A percentile compares a stretch with the other conserved stretches of the same genome.
phyloP scores from a whole-genome alignment of 2,797 vertebrate genomes.

The Coccyzus lansbergi region DNA sequence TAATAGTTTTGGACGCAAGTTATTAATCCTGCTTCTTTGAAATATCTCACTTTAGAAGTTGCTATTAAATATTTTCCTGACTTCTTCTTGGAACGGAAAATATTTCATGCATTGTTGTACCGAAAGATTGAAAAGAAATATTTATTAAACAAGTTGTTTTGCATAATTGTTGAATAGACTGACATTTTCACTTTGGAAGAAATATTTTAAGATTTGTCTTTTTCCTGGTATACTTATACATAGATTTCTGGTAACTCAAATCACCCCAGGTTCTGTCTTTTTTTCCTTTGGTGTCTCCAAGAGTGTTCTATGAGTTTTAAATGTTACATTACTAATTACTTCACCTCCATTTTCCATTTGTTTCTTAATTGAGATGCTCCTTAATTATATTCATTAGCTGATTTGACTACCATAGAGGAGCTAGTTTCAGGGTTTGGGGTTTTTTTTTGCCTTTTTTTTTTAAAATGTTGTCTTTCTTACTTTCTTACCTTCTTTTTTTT shows the following conservation, averaged over 20 bases:
- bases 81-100: background rate
- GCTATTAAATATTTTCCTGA: background rate
- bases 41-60: background rate
- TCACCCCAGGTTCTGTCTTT: background rate
- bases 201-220: background rate
- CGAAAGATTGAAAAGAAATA: background rate
- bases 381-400: background rate
- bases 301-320: background rate
- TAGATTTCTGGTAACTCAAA: background rate
- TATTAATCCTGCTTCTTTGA: background rate
- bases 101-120: background rate
- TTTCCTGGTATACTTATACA: background rate
- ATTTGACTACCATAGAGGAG: background rate
- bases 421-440: background rate
- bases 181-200: background rate
- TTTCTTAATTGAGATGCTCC: background rate
- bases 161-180: background rate
- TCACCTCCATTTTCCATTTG: background rate
- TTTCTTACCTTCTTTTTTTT: background rate
- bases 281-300: background rate
- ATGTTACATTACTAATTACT: background rate
- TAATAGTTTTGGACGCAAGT: background rate
- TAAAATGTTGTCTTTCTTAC: background rate
- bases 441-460: background rate
- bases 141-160: background rate